These are phyloP conservation scores for Agonopterix arenella DNA, from an alignment of 2,888 invertebrate genomes.

Conservation along the genomic window DNA sequence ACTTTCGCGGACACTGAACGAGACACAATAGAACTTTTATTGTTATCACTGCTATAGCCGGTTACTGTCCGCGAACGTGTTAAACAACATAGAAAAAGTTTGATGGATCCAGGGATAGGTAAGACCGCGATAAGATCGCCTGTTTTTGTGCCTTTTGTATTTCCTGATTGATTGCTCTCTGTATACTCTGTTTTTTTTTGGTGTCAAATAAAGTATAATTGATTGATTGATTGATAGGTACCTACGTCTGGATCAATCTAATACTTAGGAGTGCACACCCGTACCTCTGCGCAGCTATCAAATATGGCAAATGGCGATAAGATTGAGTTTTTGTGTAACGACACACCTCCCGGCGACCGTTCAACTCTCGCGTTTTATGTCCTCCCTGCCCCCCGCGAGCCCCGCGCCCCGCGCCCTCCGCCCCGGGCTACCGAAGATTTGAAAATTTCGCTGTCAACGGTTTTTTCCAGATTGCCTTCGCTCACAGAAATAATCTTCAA, in stretches of 20 bases:
- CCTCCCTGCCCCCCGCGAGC: constrained; percentile 20
- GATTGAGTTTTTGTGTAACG: constrained; percentile 44
- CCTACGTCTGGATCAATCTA: background rate
- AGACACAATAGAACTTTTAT: too few relatives aligned
- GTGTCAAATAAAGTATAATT: too few relatives aligned
- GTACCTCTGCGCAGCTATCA: constrained; percentile 4
- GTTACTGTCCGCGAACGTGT: too few relatives aligned
- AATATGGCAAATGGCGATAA: constrained; percentile 20
- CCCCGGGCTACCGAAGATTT: constrained; percentile 28
- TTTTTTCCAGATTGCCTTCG: constrained; percentile 34
- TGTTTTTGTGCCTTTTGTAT: too few relatives aligned
- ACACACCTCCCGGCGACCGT: constrained; percentile 44
- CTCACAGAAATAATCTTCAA: constrained; percentile 47
- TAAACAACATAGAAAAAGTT: too few relatives aligned
- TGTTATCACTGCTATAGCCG: too few relatives aligned
- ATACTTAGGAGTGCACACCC: background rate
- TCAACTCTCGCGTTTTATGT: constrained; percentile 29
- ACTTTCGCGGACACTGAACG: too few relatives aligned
- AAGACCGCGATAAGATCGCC: too few relatives aligned
- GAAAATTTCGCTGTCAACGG: constrained; percentile 51
- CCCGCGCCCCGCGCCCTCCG: constrained; percentile 15
- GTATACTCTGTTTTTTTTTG: too few relatives aligned
- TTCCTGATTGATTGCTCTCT: too few relatives aligned
- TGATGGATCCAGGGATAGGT: too few relatives aligned
- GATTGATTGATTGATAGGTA: too few relatives aligned